A percentile compares a stretch with the other conserved stretches of the same genome.
phyloP scores from a whole-genome alignment of 2,113 vertebrate species.

The Bubalus kerabau region DNA sequence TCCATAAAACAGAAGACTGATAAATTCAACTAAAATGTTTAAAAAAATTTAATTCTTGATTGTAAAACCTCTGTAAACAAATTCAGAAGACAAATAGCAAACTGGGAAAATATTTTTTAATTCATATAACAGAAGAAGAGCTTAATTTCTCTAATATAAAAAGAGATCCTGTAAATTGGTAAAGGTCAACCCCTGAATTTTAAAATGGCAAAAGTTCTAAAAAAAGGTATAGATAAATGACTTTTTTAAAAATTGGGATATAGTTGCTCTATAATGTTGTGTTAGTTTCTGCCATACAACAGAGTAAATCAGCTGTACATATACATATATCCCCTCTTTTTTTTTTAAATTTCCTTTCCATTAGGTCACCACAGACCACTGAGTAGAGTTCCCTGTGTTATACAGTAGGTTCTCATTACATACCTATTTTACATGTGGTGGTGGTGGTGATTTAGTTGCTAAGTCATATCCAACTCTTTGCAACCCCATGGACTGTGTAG shows the following conservation, averaged over 20 bases:
- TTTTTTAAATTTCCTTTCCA: neutral
- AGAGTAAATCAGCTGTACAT: neutral
- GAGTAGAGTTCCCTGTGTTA: neutral
- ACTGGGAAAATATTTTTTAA: neutral
- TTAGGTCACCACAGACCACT: neutral
- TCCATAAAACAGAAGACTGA: neutral
- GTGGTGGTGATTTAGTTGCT: neutral
- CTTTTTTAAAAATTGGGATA: neutral
- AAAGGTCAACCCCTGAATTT: neutral
- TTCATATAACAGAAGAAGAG: neutral
- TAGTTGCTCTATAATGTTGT: neutral
- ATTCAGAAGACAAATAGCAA: neutral
- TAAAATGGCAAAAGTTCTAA: neutral
- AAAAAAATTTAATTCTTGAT: neutral
- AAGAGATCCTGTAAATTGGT: neutral
- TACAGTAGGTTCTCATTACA: neutral
- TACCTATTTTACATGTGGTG: neutral
- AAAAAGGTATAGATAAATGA: neutral
- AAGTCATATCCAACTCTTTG: neutral
- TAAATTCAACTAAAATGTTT: neutral
- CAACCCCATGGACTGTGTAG: neutral
- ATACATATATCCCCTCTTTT: neutral
- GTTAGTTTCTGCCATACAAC: neutral
- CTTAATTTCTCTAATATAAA: neutral
- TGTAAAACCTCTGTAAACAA: neutral